Evolutionary conservation across 2,888 invertebrate species (phyloP), one percentile per base, ranked within the genome.

Genomic region (Laspeyria flexula): DNA sequence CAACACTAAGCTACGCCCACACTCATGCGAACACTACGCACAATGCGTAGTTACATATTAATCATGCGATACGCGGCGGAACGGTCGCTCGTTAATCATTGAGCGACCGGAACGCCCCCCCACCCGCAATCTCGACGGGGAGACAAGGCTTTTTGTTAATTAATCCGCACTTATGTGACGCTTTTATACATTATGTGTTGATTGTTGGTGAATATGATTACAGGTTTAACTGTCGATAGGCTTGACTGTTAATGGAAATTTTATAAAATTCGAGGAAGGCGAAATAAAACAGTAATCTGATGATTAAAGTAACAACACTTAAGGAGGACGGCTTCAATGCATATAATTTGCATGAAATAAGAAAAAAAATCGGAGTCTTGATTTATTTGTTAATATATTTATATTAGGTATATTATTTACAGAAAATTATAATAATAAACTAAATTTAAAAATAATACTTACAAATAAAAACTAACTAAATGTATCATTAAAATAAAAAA

Each of bases 61-160:
- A 90, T 91, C 91, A 91, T 87, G 81, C 77, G 86, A 80, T 82
- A 81, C 83, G 81, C 75, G 74, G 76, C 77, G 85, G 84, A 84
- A 79, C 80, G 83, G 74, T 68, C 71, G 83, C 68, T 90, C 90
- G 86, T 90, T 90, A 90, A 89, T 90, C 90, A 89, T 86, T 80
- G 81, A 75, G 81, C 81, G 84, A 81, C 78, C 77, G 79, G 75
- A 82, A 77, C 83, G 81, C 82, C 79, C 81, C 71, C 58, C 72
- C 72, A 46, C 70, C 69, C 73, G 73, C 69, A 72, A 69, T 69
- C 69, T 69, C 80, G 77, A 75, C 76, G 74, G 73, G 74, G 72
- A 63, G 51, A 52, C 76, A 73, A 75, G 77, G 83, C 86, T 89
- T 90, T 90, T 90, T 90, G 90, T 88, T 90, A 90, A 90, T 90